Evolutionary conservation across 1,140 invertebrate genomes (phyloP), one percentile per base, ranked within the genome.

Genomic region (Pseudobourletiella spinata): DNA sequence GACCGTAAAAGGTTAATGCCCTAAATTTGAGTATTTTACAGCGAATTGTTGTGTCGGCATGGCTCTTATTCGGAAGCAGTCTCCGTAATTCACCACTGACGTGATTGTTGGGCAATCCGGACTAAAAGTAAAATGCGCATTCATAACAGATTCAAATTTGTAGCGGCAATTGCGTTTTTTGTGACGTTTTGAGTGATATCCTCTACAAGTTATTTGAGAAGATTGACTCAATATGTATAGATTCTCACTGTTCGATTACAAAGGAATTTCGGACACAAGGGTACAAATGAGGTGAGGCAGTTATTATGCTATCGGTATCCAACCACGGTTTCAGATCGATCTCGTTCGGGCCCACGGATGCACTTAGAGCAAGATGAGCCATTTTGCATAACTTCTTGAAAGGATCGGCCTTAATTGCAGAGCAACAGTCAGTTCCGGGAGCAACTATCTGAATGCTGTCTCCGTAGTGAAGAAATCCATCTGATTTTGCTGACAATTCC

Each of bases 191-290:
- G 4, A 52, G 16, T 29, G 22, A 26, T 24, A 20, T 30, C 3
- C 22, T n/a, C n/a, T n/a, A n/a, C n/a, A n/a, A n/a, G n/a, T n/a
- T n/a, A n/a, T n/a, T n/a, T n/a, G n/a, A n/a, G n/a, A n/a, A n/a
- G n/a, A n/a, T n/a, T n/a, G n/a, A n/a, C n/a, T n/a, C n/a, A n/a
- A n/a, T n/a, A n/a, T n/a, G n/a, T n/a, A n/a, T 43, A 14, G 32
- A 8, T 52, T 4, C 54, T 46, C 43, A 67, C 65, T 57, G 54
- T 56, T 69, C 68, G 30, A 69, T 58, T 3, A 69, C 48, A 25
- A 64, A 69, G 0, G 68, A 66, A 29, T 69, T 69, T 30, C 68
- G 28, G 15, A 69, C 63, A 15, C 65, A 64, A 22, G 68, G 68
- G 30, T 26, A 69, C 16, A 66, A 30, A 15, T 64, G 42, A 16